phyloP scores from a whole-genome alignment of 2,797 vertebrate genomes.

The Telmatherina bonti region DNA sequence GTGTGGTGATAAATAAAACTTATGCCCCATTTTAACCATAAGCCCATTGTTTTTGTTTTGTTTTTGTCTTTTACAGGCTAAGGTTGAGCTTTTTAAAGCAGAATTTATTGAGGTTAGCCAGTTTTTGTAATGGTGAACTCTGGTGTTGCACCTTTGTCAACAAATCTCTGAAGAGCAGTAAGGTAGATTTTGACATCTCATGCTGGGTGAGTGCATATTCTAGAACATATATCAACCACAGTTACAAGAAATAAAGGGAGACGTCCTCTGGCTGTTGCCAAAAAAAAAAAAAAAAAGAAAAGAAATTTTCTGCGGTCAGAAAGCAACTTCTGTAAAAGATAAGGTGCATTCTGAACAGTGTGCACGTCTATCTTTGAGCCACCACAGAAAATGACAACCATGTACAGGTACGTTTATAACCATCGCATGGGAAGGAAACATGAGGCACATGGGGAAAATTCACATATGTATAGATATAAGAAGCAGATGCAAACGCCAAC shows the following conservation, averaged over 20 bases:
- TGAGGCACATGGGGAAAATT: background rate
- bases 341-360: background rate
- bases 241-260: background rate
- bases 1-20: too few species aligned
- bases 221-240: background rate
- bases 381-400: background rate
- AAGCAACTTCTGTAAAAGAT: background rate
- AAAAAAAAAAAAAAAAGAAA: background rate
- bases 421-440: background rate
- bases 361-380: background rate
- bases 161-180: too few species aligned
- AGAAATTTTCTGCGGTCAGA: background rate
- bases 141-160: too few species aligned
- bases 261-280: background rate
- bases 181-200: background rate
- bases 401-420: background rate
- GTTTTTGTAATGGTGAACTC: background rate
- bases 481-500: background rate
- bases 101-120: background rate
- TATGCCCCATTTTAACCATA: background rate
- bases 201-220: background rate
- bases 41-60: background rate
- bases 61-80: background rate
- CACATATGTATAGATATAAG: background rate
- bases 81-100: background rate